Percentiles rank a stretch among this genome's conserved stretches.
Evolutionary conservation across 2,797 vertebrate species (phyloP).

Genomic region (Pseudotriccus pelzelni): DNA sequence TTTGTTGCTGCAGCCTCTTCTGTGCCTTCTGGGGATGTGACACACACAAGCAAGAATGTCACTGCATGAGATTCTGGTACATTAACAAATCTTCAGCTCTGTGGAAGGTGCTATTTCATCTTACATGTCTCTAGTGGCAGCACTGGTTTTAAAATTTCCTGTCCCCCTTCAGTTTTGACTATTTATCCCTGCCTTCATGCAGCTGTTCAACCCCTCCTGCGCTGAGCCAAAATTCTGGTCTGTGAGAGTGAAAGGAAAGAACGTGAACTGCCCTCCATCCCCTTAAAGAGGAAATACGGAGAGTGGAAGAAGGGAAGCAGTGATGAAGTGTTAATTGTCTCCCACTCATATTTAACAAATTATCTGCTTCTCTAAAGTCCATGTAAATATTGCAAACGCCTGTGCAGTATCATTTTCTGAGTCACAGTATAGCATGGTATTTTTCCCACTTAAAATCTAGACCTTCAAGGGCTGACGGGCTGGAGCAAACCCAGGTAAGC

Average conservation of each 20-base stretch:
- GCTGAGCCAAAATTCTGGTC: background rate
- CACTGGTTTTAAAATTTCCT: background rate
- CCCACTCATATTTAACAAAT: background rate
- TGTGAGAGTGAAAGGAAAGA: background rate
- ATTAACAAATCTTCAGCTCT: background rate
- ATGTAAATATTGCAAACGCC: background rate
- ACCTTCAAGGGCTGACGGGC: background rate
- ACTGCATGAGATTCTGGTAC: background rate
- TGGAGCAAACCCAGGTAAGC: background rate
- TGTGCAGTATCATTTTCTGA: background rate
- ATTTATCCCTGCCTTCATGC: background rate
- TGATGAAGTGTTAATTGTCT: background rate
- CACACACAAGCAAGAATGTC: background rate
- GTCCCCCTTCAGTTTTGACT: background rate
- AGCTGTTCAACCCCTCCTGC: background rate
- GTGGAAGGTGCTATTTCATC: background rate
- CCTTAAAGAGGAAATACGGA: background rate
- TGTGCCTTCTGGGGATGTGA: background rate
- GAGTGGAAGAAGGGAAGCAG: background rate
- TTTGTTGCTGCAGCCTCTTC: background rate
- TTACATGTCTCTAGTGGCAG: background rate
- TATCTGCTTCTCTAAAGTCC: background rate
- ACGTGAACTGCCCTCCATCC: fast-evolving
- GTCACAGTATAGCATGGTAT: background rate
- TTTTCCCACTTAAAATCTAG: background rate